Evolutionary conservation across 2,113 vertebrate genomes (phyloP).

Genomic region (Equus przewalskii): DNA sequence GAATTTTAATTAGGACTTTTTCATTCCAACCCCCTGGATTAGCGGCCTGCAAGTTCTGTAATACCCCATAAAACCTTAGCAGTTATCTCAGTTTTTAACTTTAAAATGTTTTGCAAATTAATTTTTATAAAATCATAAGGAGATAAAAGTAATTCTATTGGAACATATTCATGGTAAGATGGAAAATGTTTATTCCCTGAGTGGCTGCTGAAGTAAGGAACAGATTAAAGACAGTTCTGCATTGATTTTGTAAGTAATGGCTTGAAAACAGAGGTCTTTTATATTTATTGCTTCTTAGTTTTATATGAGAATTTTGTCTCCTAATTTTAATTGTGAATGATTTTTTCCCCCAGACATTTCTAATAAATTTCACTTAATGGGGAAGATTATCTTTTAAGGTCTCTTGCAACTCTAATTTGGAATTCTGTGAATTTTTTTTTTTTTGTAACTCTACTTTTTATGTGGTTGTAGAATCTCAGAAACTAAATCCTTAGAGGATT

Average conservation of each 20-base stretch:
- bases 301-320: slow-evolving; percentile 20
- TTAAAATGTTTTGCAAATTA: slow-evolving; percentile 39
- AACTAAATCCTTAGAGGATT: neutral
- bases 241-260: slow-evolving; percentile 32
- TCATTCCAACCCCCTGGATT: neutral
- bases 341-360: neutral
- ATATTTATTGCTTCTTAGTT: slow-evolving; percentile 30
- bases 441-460: neutral
- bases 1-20: slow-evolving; percentile 44
- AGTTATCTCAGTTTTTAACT: slow-evolving; percentile 9
- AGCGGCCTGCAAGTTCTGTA: neutral
- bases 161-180: neutral
- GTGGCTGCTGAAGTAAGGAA: neutral
- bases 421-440: neutral
- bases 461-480: neutral
- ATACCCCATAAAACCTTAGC: neutral
- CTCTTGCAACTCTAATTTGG: slow-evolving; percentile 7
- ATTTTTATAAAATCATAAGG: slow-evolving; percentile 27
- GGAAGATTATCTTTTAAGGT: neutral
- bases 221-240: slow-evolving; percentile 9
- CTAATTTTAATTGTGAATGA: neutral
- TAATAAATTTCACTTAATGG: slow-evolving; percentile 32
- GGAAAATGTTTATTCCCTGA: slow-evolving; percentile 27
- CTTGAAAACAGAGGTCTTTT: neutral
- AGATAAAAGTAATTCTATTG: slow-evolving; percentile 32